phyloP scores from a whole-genome alignment of 2,113 vertebrate genomes.

The Centropristis striata region DNA sequence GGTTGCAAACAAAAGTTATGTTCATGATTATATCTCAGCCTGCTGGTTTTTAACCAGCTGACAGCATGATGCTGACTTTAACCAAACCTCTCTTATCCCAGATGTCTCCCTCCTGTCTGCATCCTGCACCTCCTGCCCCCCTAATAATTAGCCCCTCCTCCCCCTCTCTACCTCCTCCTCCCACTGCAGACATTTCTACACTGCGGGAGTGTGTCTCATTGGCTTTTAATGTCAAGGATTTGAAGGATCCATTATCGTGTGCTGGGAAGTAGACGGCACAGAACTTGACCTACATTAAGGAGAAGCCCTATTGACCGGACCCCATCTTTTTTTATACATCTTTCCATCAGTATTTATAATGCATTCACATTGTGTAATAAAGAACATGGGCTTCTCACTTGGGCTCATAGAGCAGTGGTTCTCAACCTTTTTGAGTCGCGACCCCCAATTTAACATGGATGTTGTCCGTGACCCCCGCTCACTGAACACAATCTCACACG shows the following conservation, averaged over 20 bases:
- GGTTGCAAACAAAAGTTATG: not conserved
- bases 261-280: not conserved
- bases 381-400: not conserved
- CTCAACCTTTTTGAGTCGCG: no score
- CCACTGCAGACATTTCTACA: constrained; percentile 1
- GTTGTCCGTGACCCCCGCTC: no score
- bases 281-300: constrained; percentile 23
- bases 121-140: not conserved
- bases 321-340: not conserved
- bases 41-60: not conserved
- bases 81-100: not conserved
- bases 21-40: not conserved
- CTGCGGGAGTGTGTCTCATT: constrained; percentile 4
- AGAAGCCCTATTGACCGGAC: not conserved
- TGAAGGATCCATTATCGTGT: constrained; percentile 15
- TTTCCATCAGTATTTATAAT: not conserved
- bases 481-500: no score
- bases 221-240: constrained; percentile 20
- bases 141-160: not conserved
- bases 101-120: not conserved
- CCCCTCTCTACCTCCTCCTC: not conserved
- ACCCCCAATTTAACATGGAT: no score
- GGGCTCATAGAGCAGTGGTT: no score
- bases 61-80: not conserved
- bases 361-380: not conserved